These are phyloP conservation scores for Grantiella picta DNA, from an alignment of 2,113 vertebrate genomes.

Conservation along the genomic window DNA sequence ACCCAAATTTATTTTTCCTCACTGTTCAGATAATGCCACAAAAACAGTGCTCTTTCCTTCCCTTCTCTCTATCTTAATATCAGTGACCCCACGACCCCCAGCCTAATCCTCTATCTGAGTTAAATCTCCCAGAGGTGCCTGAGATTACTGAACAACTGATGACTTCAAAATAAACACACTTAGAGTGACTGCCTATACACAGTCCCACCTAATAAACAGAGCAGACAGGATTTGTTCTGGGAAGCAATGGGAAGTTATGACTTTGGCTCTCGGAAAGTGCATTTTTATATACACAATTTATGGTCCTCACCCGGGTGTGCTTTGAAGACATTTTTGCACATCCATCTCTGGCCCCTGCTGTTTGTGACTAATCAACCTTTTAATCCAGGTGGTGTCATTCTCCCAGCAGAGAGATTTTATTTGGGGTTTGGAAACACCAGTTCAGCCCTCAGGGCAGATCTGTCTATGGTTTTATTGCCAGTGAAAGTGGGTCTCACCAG, in stretches of 20 bases:
- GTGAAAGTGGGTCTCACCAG: background rate
- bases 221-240: constrained; percentile 50
- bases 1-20: constrained; percentile 42
- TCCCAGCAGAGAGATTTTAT: background rate
- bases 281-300: constrained; percentile 40
- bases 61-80: constrained; percentile 33
- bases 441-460: background rate
- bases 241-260: constrained; percentile 52
- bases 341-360: fast-evolving
- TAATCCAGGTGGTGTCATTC: background rate
- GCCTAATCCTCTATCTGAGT: constrained; percentile 48
- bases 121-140: constrained; percentile 60
- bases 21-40: constrained; percentile 41
- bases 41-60: background rate
- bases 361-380: background rate
- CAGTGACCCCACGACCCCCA: background rate
- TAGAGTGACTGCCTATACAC: constrained; percentile 21
- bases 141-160: constrained; percentile 42
- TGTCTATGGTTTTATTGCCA: background rate
- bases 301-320: background rate
- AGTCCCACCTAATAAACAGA: constrained; percentile 64
- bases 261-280: constrained; percentile 20
- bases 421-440: background rate
- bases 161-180: constrained; percentile 67
- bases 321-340: background rate